Evolutionary conservation across 2,888 invertebrate species (phyloP).

Genomic region (Amiota mariae): DNA sequence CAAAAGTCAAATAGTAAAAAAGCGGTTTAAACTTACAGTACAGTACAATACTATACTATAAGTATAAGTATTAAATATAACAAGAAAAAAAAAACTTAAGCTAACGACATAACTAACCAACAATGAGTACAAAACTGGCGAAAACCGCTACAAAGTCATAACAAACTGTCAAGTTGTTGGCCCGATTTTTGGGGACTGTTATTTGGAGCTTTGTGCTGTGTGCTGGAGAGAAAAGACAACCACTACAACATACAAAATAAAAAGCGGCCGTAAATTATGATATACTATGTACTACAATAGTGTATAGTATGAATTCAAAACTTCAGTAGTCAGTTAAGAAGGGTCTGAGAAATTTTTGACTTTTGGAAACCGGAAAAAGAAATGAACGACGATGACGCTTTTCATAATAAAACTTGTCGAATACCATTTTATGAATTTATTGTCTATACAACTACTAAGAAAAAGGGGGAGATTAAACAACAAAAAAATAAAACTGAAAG

Average conservation of each 20-base stretch:
- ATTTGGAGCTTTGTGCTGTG: neutral
- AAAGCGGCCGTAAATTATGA: slow-evolving; percentile 14
- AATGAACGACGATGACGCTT: neutral
- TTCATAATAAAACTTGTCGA: neutral
- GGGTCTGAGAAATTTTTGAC: neutral
- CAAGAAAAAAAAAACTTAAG: neutral
- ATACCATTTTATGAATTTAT: slow-evolving; percentile 13
- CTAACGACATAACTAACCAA: slow-evolving; percentile 26
- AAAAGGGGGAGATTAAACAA: neutral
- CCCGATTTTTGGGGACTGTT: neutral
- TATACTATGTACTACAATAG: too few relatives aligned
- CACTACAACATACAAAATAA: neutral
- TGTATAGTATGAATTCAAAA: neutral
- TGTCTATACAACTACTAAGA: slow-evolving; percentile 27
- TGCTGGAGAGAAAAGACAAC: neutral
- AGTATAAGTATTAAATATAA: too few relatives aligned
- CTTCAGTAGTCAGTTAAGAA: neutral
- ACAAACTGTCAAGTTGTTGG: slow-evolving; percentile 24
- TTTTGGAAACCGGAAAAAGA: neutral
- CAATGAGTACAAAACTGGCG: slow-evolving; percentile 2
- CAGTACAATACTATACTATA: neutral
- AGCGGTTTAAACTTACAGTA: slow-evolving; percentile 4
- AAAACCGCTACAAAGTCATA: slow-evolving; percentile 25
- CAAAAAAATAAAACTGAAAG: slow-evolving; percentile 40
- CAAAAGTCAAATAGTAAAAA: slow-evolving; percentile 32